These are phyloP conservation scores for Drosophila birchii DNA, from an alignment of 2,888 invertebrate genomes.

Conservation along the genomic window DNA sequence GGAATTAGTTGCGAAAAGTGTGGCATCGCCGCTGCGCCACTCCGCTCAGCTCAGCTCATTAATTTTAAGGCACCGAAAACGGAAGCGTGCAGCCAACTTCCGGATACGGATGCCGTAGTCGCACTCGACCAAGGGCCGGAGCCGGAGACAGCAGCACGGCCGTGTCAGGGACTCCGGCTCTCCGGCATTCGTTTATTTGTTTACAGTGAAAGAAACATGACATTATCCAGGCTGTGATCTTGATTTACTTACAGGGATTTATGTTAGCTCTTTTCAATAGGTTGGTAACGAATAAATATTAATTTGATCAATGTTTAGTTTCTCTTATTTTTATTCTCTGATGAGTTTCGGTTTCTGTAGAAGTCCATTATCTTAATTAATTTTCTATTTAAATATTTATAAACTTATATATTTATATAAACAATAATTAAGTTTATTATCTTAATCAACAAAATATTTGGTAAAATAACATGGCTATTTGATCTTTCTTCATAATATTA, in stretches of 20 bases:
- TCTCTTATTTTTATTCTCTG: no score
- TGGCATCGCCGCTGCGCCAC: slow-evolving; percentile 66
- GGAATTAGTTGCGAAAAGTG: slow-evolving; percentile 78
- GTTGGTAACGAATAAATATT: no score
- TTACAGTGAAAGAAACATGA: slow-evolving; percentile 14
- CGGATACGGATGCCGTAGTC: slow-evolving; percentile 57
- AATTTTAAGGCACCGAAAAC: slow-evolving; percentile 78
- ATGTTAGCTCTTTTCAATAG: background rate
- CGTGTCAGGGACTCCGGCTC: slow-evolving; percentile 55
- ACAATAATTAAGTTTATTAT: no score
- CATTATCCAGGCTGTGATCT: background rate
- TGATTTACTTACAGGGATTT: background rate
- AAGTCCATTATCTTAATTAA: no score
- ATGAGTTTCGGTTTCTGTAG: no score
- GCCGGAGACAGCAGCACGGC: slow-evolving; percentile 59
- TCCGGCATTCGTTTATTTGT: slow-evolving; percentile 27
- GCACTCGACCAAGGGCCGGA: slow-evolving; percentile 30
- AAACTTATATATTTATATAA: no score
- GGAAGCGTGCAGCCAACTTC: slow-evolving; percentile 82
- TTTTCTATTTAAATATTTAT: no score
- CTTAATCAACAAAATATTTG: no score
- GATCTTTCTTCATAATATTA: no score
- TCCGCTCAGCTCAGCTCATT: slow-evolving; percentile 67
- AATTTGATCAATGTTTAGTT: no score
- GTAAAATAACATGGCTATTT: no score